phyloP scores from a whole-genome alignment of 2,888 invertebrate genomes.

The Apamea monoglypha region DNA sequence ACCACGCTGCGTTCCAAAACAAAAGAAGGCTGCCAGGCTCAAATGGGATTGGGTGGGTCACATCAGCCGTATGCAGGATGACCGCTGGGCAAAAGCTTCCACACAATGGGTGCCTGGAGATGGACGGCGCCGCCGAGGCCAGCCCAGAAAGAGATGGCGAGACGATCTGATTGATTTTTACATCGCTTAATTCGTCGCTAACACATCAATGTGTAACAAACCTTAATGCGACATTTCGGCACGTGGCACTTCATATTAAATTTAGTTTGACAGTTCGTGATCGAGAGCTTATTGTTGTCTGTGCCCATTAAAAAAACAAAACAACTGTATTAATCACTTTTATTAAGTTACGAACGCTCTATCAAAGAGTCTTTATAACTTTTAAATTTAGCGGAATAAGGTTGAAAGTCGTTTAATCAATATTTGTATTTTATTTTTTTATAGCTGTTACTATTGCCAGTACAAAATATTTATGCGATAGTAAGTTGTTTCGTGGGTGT shows the following conservation, averaged over 20 bases:
- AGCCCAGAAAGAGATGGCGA: no score
- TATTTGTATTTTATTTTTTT: background rate
- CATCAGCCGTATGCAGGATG: no score
- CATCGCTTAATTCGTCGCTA: background rate
- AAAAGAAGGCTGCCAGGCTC: background rate
- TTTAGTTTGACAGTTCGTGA: conserved; percentile 81
- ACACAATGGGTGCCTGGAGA: no score
- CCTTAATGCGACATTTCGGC: conserved; percentile 61
- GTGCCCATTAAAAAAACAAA: conserved; percentile 58
- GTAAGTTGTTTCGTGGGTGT: conserved; percentile 11
- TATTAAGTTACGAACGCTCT: conserved; percentile 1
- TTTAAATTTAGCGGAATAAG: background rate
- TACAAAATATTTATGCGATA: background rate
- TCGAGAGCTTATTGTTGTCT: conserved; percentile 80
- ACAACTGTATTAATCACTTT: conserved; percentile 46
- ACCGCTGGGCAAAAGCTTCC: no score
- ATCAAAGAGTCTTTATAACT: background rate
- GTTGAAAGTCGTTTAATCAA: conserved; percentile 5
- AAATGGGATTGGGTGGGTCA: no score
- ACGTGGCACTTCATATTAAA: conserved; percentile 67
- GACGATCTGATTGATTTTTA: background rate
- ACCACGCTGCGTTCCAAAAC: no score
- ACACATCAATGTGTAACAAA: conserved; percentile 30
- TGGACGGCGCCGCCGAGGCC: no score
- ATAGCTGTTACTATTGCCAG: background rate